Evolutionary conservation across 2,797 vertebrate genomes (phyloP).

Genomic region (Cyclopterus lumpus): DNA sequence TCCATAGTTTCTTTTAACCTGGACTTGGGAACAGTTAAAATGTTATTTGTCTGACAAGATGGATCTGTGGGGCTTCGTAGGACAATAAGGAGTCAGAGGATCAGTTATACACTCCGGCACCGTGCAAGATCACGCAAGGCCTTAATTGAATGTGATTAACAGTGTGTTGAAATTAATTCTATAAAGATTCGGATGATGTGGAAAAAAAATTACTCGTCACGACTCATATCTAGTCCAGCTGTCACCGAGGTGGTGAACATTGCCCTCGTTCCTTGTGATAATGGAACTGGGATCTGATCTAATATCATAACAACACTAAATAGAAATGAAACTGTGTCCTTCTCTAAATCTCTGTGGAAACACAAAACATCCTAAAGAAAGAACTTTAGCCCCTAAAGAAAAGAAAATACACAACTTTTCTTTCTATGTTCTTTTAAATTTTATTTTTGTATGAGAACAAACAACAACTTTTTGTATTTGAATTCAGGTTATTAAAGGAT

Average conservation of each 20-base stretch:
- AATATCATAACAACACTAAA: background rate
- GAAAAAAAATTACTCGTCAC: constrained; percentile 13
- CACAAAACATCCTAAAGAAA: background rate
- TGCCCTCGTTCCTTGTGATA: background rate
- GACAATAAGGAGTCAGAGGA: background rate
- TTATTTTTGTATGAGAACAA: background rate
- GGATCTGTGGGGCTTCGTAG: background rate
- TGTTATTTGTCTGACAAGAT: background rate
- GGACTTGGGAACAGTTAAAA: background rate
- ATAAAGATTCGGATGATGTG: background rate
- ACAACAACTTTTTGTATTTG: background rate
- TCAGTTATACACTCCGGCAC: background rate
- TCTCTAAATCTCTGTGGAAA: background rate
- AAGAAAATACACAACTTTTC: background rate
- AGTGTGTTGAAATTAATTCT: background rate
- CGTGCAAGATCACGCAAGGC: background rate
- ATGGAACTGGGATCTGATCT: background rate
- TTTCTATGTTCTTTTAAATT: background rate
- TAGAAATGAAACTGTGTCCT: background rate
- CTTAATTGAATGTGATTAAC: background rate
- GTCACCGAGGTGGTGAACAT: background rate
- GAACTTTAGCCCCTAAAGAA: background rate
- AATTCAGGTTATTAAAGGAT: constrained; percentile 15
- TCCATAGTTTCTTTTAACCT: background rate
- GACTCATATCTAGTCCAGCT: background rate